phyloP scores from a whole-genome alignment of 2,888 invertebrate species.

The Sycophila texana region DNA sequence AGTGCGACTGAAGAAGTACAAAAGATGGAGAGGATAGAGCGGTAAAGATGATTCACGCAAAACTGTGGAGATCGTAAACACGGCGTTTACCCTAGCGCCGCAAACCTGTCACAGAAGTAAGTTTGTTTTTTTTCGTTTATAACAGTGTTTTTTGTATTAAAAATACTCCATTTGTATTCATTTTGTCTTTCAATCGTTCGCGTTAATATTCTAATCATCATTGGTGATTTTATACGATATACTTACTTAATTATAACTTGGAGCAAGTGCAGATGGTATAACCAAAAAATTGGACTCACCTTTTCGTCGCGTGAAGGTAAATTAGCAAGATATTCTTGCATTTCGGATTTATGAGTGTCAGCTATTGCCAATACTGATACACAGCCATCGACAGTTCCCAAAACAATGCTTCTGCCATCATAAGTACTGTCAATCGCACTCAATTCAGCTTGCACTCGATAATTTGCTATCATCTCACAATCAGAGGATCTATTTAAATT shows the following conservation, averaged over 20 bases:
- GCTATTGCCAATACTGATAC: conserved; percentile 91
- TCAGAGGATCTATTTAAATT: conserved; percentile 83
- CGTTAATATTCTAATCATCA: not conserved
- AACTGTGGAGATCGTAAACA: conserved; percentile 6
- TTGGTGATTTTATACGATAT: not conserved
- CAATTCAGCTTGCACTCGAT: conserved; percentile 91
- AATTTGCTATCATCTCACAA: conserved; percentile 94
- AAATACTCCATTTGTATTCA: not conserved
- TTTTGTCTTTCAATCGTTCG: not conserved
- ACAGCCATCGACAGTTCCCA: conserved; percentile 96
- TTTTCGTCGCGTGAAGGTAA: conserved; percentile 85
- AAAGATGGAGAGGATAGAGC: not conserved
- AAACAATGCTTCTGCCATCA: conserved; percentile 88
- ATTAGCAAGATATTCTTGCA: conserved; percentile 80
- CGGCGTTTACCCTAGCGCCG: conserved; percentile 38
- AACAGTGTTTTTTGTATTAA: conserved; percentile 22
- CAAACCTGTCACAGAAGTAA: conserved; percentile 48
- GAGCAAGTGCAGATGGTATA: conserved; percentile 15
- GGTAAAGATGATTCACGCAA: not conserved
- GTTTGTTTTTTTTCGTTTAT: conserved; percentile 46
- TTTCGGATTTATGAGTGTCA: conserved; percentile 82
- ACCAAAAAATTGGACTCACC: conserved; percentile 71
- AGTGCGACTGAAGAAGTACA: conserved; percentile 30
- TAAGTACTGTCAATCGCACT: conserved; percentile 91
- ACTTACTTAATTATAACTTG: conserved; percentile 3